Base-by-base conservation (phyloP, 1,140 invertebrate species). In the Hormaphis cornu region DNA sequence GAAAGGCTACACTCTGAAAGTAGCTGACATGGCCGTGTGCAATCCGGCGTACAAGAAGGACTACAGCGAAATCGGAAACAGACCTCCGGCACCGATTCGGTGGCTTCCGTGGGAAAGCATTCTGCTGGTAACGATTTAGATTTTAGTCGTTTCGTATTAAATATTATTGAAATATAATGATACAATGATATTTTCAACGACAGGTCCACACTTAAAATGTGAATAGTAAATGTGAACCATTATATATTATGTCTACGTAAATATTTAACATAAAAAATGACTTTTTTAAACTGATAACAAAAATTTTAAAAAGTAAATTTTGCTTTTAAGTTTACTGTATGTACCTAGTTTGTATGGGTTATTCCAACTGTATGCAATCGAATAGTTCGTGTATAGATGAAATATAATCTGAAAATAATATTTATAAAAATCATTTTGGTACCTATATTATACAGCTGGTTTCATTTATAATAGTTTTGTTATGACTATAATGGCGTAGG, bases 41-140 rank as follows among this genome's bases (percentile, higher is more conserved):
- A 77, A 76, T 66, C 72, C 73, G 24, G 70, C 75, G 7, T 82
- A 81, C 73, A 75, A 75, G 35, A 75, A 77, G 33, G 79, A 81
- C 71, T 80, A 80, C 71, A 78, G 76, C 53, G 77, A 76, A 56
- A 77, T 80, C 28, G 75, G 82, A 48, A 82, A 82, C 37, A 77
- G 82, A 70, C 83, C 82, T 56, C 82, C 84, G 54, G 82, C 86
- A 72, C 88, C 88, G 33, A 87, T 90, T 69, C 81, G 89, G 74
- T 90, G 88, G 88, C 83, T 89, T 81, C 85, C 88, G 20, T 91
- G 89, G 90, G 90, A 93, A 79, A 89, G 87, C 76, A 84, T 91
- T 72, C 76, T 91, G 37, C 74, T 91, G 82, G 89, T 91, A 82
- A 82, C 82, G 66, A 42, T 61, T 46, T 30, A 22, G 12, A 24